A percentile compares a stretch with the other conserved stretches of the same genome.
These are phyloP conservation scores for Anoura caudifer DNA, from an alignment of 2,113 vertebrate species.

Conservation along the genomic window DNA sequence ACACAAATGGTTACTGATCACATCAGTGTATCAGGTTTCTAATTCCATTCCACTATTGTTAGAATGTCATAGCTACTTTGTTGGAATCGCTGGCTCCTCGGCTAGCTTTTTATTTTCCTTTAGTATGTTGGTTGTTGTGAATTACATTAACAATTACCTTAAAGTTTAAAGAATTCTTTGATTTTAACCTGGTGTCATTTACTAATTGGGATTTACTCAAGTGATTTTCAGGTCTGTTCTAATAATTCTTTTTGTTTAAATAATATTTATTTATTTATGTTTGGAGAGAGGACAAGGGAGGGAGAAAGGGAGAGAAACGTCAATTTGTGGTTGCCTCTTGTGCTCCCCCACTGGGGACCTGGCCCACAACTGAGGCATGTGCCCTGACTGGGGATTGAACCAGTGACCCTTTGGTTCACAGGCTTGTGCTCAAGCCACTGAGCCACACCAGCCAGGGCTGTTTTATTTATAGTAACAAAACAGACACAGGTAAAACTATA, in stretches of 20 bases:
- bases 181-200: slow-evolving; percentile 11
- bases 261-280: too few relatives aligned
- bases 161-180: neutral
- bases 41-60: neutral
- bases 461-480: slow-evolving; percentile 4
- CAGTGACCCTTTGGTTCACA: too few relatives aligned
- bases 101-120: neutral
- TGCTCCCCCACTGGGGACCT: too few relatives aligned
- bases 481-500: neutral
- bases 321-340: too few relatives aligned
- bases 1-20: neutral
- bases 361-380: too few relatives aligned
- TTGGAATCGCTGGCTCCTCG: neutral
- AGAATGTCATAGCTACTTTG: neutral
- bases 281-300: too few relatives aligned
- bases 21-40: neutral
- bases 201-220: neutral
- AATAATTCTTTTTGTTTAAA: neutral
- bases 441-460: neutral
- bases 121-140: neutral
- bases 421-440: too few relatives aligned
- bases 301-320: too few relatives aligned
- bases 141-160: neutral
- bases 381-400: too few relatives aligned
- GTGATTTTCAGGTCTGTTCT: neutral